Percentiles rank a stretch among this genome's conserved stretches.
phyloP scores from a whole-genome alignment of 1,140 invertebrate genomes.

The Calycopis cecrops region DNA sequence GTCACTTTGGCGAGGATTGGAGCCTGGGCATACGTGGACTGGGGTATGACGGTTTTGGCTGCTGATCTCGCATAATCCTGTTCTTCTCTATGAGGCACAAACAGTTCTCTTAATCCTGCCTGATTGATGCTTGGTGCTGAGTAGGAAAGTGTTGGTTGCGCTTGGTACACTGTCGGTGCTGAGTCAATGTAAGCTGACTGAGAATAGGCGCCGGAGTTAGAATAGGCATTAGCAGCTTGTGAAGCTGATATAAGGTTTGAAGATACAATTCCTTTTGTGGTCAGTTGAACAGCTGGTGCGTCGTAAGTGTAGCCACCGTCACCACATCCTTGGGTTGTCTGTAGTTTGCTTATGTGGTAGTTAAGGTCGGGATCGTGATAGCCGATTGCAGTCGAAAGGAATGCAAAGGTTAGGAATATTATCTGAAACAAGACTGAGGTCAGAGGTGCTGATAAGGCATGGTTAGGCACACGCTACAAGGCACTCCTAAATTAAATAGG shows the following conservation, averaged over 20 bases:
- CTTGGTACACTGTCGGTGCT: slow-evolving; percentile 21
- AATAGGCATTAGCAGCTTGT: slow-evolving; percentile 34
- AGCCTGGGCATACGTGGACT: slow-evolving; percentile 63
- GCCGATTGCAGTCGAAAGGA: slow-evolving; percentile 39
- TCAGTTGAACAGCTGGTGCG: slow-evolving; percentile 53
- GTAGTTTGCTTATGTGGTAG: slow-evolving; percentile 61
- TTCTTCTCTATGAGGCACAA: slow-evolving; percentile 40
- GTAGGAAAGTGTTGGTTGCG: slow-evolving; percentile 40
- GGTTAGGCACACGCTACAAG: not conserved
- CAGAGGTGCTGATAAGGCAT: slow-evolving; percentile 2
- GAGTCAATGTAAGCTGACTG: slow-evolving; percentile 28
- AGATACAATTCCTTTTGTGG: slow-evolving; percentile 36
- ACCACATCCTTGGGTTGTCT: slow-evolving; percentile 49
- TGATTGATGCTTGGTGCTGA: slow-evolving; percentile 39
- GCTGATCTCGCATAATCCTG: slow-evolving; percentile 68
- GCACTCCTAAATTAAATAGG: not conserved
- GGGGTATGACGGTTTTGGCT: slow-evolving; percentile 42
- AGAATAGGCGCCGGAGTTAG: slow-evolving; percentile 29
- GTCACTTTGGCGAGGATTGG: slow-evolving; percentile 70
- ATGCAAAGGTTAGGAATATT: slow-evolving; percentile 35
- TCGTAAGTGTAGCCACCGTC: slow-evolving; percentile 62
- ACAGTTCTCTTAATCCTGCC: slow-evolving; percentile 28
- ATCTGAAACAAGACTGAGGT: slow-evolving; percentile 45
- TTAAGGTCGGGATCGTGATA: slow-evolving; percentile 72
- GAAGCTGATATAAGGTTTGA: slow-evolving; percentile 27